Evolutionary conservation across 2,113 vertebrate species (phyloP), one percentile per base, ranked within the genome.

Genomic region (Saccopteryx bilineata): DNA sequence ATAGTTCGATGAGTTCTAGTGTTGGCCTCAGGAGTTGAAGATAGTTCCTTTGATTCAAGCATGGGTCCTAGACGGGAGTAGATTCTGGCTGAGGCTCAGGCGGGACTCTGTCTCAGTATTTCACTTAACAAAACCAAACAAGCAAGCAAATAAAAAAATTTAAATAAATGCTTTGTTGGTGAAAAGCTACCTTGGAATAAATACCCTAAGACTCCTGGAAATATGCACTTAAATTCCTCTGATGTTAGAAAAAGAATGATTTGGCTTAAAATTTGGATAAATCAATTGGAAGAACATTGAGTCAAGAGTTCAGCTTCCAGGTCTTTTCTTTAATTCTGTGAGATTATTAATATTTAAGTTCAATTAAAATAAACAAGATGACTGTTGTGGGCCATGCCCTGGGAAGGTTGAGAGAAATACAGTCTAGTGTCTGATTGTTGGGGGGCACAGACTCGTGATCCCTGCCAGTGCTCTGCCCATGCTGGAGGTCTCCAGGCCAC

Each of bases 401-500:
- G 11, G 13, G 10, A 9, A 39, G 15, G 0, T 28, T 89, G 31
- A 93, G 46, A 72, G 10, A 48, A 81, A n/a, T 31, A 6, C 21
- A 75, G 31, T 58, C 11, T 9, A 39, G 13, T 0, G 9, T 82
- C 7, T 69, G 9, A 26, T 83, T 66, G n/a, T 75, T 1, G 7
- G 13, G 75, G 23, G 11, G 23, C 24, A 61, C 15, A 76, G 9
- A 33, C 7, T 91, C 14, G 6, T 48, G 15, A 82, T 12, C 17
- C 74, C 5, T 5, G 0, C 28, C 4, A 0, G 5, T 12, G 7
- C 6, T 71, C 0, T 2, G 12, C 21, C 72, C 17, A 46, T 14
- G 39, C 46, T 23, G 19, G 13, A n/a, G 19, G 28, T 21, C 26
- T 26, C 24, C 26, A 13, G 26, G 3, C 52, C 1, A 28, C 7